Conservation (phyloP, 2,797 vertebrate species). For the Chromobotia macracanthus region DNA sequence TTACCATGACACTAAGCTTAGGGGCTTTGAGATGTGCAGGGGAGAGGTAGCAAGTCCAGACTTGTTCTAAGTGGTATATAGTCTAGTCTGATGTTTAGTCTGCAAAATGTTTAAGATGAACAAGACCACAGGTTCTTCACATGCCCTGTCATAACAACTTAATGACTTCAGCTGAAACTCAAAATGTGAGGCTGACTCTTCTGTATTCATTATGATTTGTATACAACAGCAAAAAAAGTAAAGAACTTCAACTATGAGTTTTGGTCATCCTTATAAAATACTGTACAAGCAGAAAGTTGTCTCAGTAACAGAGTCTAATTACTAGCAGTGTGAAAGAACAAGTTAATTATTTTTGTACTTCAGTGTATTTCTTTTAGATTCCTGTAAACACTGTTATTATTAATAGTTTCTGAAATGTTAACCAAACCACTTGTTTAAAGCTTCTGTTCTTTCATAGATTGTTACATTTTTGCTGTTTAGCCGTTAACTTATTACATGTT, state of each 20-base stretch:
- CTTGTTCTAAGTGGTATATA: slow-evolving; percentile 63
- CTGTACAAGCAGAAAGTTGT: too few relatives aligned
- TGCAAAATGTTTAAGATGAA: slow-evolving; percentile 37
- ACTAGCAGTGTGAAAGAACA: too few relatives aligned
- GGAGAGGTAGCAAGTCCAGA: slow-evolving; percentile 54
- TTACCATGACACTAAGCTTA: background rate
- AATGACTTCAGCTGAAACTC: background rate
- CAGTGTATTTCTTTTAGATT: background rate
- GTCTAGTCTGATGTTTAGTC: slow-evolving; percentile 59
- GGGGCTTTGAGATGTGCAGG: background rate
- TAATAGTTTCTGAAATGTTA: too few relatives aligned
- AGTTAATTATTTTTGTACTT: too few relatives aligned
- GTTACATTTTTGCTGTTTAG: too few relatives aligned
- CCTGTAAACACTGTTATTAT: too few relatives aligned
- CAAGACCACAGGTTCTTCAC: slow-evolving; percentile 24
- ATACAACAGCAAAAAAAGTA: background rate
- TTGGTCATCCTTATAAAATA: too few relatives aligned
- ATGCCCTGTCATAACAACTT: slow-evolving; percentile 32
- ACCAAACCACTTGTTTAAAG: too few relatives aligned
- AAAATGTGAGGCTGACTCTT: background rate
- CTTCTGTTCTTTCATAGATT: too few relatives aligned
- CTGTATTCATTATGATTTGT: background rate
- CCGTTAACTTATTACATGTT: too few relatives aligned
- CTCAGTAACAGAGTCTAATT: too few relatives aligned
- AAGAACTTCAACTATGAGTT: background rate